phyloP scores from a whole-genome alignment of 2,888 invertebrate species.

The Hirtodrosophila confusa region DNA sequence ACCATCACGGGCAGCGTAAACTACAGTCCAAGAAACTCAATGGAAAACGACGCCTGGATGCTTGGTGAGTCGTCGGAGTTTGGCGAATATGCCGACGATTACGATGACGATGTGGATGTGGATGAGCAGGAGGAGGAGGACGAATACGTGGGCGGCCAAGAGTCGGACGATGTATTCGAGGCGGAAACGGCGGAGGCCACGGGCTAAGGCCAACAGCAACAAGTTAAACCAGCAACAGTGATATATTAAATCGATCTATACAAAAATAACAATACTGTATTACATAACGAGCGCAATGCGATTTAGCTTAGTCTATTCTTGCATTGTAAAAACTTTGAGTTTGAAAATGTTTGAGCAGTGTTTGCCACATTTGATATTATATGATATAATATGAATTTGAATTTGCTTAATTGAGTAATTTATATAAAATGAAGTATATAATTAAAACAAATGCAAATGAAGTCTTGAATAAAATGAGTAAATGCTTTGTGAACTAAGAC shows the following conservation, averaged over 20 bases:
- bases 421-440: slow-evolving; percentile 35
- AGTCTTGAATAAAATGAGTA: slow-evolving; percentile 50
- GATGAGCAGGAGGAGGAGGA: slow-evolving; percentile 48
- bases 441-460: slow-evolving; percentile 18
- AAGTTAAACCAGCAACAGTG: slow-evolving; percentile 73
- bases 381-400: slow-evolving; percentile 27
- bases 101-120: slow-evolving; percentile 60
- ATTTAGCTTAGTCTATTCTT: slow-evolving; percentile 38
- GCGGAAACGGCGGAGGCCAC: slow-evolving; percentile 45
- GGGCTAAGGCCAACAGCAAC: slow-evolving; percentile 28
- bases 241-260: slow-evolving; percentile 62
- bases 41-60: slow-evolving; percentile 76
- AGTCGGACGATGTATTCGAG: slow-evolving; percentile 67
- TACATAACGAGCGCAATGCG: slow-evolving; percentile 57
- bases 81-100: slow-evolving; percentile 68
- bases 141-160: slow-evolving; percentile 51
- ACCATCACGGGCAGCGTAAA: slow-evolving; percentile 65
- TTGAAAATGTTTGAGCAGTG: slow-evolving; percentile 3
- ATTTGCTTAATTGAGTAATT: slow-evolving; percentile 30
- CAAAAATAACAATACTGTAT: slow-evolving; percentile 57
- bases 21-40: slow-evolving; percentile 74
- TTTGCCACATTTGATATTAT: slow-evolving; percentile 9
- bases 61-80: slow-evolving; percentile 75
- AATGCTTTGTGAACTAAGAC: slow-evolving; percentile 35
- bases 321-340: slow-evolving; percentile 20